Evolutionary conservation across 2,797 vertebrate genomes (phyloP), one percentile per base, ranked within the genome.

Genomic region (Capromys pilorides): DNA sequence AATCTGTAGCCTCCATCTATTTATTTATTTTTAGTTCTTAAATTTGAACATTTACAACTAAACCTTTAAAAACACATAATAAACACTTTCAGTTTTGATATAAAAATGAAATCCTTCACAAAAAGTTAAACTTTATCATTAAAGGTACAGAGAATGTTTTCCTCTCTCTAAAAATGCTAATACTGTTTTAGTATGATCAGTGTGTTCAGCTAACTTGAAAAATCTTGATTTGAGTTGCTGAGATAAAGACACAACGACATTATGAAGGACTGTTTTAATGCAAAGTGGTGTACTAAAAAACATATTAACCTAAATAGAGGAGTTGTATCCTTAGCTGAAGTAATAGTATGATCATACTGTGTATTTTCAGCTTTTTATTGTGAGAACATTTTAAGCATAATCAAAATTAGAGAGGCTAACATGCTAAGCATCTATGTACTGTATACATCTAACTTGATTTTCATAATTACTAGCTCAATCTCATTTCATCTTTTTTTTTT

Each of bases 121-220:
- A 93, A 93, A 78, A 28, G 28, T 88, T 66, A 80, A 91, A 80
- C 59, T 94, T 54, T 93, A 51, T 82, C 90, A 61, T 82, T 86
- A 85, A 86, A 93, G 66, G 5, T 92, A 3, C 31, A 81, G 75
- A 45, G 45, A 90, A 91, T 71, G 4, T 83, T 93, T 96, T 92
- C 26, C 24, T 84, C 10, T 92, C 54, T 96, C 80, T 59, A 88
- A 93, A 82, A 82, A 31, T 81, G 18, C 75, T 94, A 85, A 86
- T 86, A 69, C 39, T 91, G 33, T 95, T 92, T 89, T 67, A 85
- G 57, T 90, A 45, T 94, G 11, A 88, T 54, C 33, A 86, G 0
- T 83, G 31, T 59, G 24, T 59, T 80, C 85, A 86, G 45, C 78
- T 39, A 49, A 14, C 41, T 73, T 86, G 41, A 59, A 69, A 77